phyloP scores from a whole-genome alignment of 2,113 vertebrate species.

The Chaetops frenatus region DNA sequence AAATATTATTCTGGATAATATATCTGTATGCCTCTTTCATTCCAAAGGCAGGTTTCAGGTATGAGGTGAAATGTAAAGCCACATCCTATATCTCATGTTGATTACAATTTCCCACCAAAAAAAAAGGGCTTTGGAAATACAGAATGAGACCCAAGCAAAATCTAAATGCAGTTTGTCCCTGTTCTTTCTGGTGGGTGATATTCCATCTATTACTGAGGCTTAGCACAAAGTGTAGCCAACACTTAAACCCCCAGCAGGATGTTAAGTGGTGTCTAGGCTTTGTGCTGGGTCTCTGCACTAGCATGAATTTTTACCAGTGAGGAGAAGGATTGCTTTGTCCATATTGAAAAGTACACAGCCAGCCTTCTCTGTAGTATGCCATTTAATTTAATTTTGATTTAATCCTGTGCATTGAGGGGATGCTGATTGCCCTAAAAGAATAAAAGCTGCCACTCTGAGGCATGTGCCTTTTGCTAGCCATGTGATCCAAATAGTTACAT shows the following conservation, averaged over 20 bases:
- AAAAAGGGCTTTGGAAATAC: neutral
- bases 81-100: neutral
- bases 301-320: neutral
- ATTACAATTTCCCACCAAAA: neutral
- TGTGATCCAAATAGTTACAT: neutral
- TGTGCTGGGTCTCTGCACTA: neutral
- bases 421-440: neutral
- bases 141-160: neutral
- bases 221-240: neutral
- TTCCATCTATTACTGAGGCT: neutral
- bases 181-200: neutral
- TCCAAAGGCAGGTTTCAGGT: neutral
- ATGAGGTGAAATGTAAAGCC: neutral
- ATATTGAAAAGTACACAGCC: neutral
- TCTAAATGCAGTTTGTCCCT: neutral
- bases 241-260: conserved; percentile 2
- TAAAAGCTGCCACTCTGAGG: neutral
- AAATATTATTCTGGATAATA: neutral
- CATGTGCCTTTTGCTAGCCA: neutral
- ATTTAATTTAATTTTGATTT: conserved; percentile 30
- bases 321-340: conserved; percentile 30
- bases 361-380: neutral
- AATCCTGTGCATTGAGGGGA: neutral
- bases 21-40: neutral
- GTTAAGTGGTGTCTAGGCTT: conserved; percentile 15